Base-by-base conservation (phyloP, 2,113 vertebrate genomes). In the Pseudorasbora parva region DNA sequence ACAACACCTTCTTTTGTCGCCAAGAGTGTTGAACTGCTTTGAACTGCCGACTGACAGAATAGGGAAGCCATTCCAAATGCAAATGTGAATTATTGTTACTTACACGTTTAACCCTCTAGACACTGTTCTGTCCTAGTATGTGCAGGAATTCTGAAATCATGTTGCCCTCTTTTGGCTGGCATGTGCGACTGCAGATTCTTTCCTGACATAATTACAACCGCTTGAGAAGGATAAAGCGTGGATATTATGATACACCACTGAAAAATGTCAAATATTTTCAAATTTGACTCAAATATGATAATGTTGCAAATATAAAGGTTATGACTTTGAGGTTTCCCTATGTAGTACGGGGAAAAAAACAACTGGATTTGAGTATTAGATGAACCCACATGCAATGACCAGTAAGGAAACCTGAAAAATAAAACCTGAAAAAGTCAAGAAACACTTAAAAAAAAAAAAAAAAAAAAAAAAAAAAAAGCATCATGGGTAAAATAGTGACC, bases 91-190 rank as follows among this genome's bases (percentile, higher is more conserved):
- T 92, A 93, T 91, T 92, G 92, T 93, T 93, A 91, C 90, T 92
- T 92, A 93, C 91, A 93, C 90, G 86, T 92, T 93, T 91, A 93
- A 92, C 91, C 90, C 90, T 82, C 89, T 89, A 90, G 88, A 90
- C 85, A 88, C 87, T 89, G 79, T 43, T 56, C 77, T 2, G 54
- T 80, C 74, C 51, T 73, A 33, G 77, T 85, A 87, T 83, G 88
- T 85, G 15, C 43, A 81, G 87, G 86, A 92, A 93, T 89, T 92
- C 89, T 93, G 90, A 93, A 92, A 92, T 92, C 88, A 94, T 93
- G 93, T 94, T 95, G 94, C 94, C 94, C 94, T 95, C 94, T 95
- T 95, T 94, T 95, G 94, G 94, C 59, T 85, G 88, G 82, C 82
- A 82, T 84, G 78, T 84, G 92, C 60, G 84, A 95, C 92, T 95